These are phyloP conservation scores for Chromoteleia sp. DNA, from an alignment of 2,888 invertebrate species.

Conservation along the genomic window DNA sequence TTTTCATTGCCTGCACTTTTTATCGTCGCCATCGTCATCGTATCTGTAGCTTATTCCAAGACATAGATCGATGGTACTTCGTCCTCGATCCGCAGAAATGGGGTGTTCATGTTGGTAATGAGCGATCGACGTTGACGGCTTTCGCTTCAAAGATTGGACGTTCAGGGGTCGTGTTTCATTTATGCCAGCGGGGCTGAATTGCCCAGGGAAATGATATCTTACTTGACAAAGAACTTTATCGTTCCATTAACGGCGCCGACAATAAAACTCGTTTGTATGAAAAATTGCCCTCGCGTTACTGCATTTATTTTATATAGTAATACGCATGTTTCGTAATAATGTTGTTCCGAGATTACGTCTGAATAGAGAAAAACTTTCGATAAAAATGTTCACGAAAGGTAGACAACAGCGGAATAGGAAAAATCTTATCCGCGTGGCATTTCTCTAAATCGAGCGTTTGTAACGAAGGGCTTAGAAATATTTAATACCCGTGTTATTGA, in stretches of 20 bases:
- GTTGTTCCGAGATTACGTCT: conserved; percentile 14
- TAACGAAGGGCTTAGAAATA: conserved; percentile 2
- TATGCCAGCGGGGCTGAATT: conserved; percentile 39
- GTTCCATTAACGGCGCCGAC: conserved; percentile 43
- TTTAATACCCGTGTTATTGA: conserved; percentile 20
- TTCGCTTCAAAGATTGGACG: conserved; percentile 48
- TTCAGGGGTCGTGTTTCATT: conserved; percentile 59
- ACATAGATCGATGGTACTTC: conserved; percentile 59
- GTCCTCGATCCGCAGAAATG: conserved; percentile 50
- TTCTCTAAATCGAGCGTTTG: conserved; percentile 27
- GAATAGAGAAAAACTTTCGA: conserved; percentile 18
- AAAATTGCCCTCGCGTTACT: conserved; percentile 28
- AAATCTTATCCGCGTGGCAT: conserved; percentile 40
- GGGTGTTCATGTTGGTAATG: conserved; percentile 56
- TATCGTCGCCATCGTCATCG: conserved; percentile 47
- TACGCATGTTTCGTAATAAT: conserved; percentile 25
- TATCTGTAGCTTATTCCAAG: conserved; percentile 57
- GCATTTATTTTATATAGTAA: conserved; percentile 11
- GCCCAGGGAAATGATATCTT: conserved; percentile 59
- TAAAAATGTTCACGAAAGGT: conserved; percentile 37
- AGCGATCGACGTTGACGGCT: conserved; percentile 62
- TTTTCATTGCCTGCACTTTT: conserved; percentile 61
- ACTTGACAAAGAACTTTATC: conserved; percentile 51
- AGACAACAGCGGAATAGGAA: conserved; percentile 30
- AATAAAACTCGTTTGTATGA: conserved; percentile 52